Evolutionary conservation across 35 echinoderm and acorn worm species (phyloP).

Genomic region (Ophiothrix spiculata): DNA sequence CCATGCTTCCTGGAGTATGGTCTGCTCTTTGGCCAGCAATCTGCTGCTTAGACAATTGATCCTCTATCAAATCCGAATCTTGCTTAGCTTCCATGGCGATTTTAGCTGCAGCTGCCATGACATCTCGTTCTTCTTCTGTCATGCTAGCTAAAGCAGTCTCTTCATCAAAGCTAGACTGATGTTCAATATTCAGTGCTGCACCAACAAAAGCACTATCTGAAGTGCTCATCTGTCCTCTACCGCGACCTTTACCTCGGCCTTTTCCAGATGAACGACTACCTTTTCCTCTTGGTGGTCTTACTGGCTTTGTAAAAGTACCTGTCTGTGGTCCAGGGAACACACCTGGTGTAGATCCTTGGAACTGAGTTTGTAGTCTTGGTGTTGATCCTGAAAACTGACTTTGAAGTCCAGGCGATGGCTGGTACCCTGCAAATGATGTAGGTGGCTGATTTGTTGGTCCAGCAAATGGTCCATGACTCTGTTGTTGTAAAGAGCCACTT

Average conservation of each 20-base stretch:
- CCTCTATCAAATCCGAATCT: conserved; percentile 12
- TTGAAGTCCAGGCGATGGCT: neutral
- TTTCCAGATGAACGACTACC: neutral
- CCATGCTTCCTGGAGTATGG: neutral
- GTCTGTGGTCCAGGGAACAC: neutral
- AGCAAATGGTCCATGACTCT: neutral
- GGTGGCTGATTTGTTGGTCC: neutral
- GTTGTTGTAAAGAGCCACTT: neutral
- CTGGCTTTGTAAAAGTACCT: neutral
- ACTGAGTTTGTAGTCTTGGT: neutral
- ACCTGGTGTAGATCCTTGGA: neutral
- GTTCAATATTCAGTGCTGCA: neutral
- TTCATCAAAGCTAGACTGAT: conserved; percentile 65
- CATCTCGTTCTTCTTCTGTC: conserved; percentile 87
- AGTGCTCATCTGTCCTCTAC: neutral
- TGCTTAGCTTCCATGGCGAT: conserved; percentile 80
- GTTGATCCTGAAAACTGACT: neutral
- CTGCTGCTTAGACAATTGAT: neutral
- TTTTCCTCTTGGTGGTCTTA: neutral
- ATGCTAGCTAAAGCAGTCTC: conserved; percentile 70
- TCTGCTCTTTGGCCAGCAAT: neutral
- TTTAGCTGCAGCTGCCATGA: conserved; percentile 76
- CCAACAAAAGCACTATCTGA: neutral
- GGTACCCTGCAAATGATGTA: neutral
- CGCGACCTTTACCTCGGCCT: neutral